A percentile compares a stretch with the other conserved stretches of the same genome.
These are phyloP conservation scores for Oostethus manadensis DNA, from an alignment of 2,113 vertebrate genomes.

Conservation along the genomic window DNA sequence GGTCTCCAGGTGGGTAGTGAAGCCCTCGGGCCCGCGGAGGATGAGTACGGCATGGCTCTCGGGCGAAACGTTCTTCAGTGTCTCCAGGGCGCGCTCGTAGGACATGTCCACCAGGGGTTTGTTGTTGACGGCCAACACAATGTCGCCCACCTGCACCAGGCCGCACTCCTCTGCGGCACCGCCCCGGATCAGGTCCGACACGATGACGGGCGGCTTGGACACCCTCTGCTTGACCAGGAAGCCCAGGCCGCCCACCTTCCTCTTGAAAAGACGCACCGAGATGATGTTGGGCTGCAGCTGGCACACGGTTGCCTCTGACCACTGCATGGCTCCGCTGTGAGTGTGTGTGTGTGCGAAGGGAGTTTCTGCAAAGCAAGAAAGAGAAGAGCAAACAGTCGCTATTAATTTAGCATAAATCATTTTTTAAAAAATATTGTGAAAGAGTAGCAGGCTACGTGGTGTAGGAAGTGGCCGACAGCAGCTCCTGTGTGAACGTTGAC, in stretches of 20 bases:
- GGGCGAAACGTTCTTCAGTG: slow-evolving; percentile 82
- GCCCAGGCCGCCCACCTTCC: slow-evolving; percentile 90
- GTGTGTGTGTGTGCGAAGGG: slow-evolving; percentile 24
- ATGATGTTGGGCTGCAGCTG: slow-evolving; percentile 97
- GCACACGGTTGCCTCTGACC: slow-evolving; percentile 83
- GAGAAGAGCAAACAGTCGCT: slow-evolving; percentile 16
- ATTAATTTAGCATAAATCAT: slow-evolving; percentile 25
- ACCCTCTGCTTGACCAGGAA: slow-evolving; percentile 94
- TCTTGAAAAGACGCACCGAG: slow-evolving; percentile 93
- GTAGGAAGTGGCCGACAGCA: too few species aligned
- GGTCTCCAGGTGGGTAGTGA: slow-evolving; percentile 95
- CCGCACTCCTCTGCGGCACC: slow-evolving; percentile 93
- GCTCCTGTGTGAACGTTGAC: too few species aligned
- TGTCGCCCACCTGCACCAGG: slow-evolving; percentile 94
- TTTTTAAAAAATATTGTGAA: neutral
- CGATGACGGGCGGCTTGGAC: slow-evolving; percentile 89
- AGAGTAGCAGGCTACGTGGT: too few species aligned
- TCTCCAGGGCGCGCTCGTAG: slow-evolving; percentile 87
- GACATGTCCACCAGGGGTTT: slow-evolving; percentile 88
- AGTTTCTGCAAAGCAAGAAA: slow-evolving; percentile 48
- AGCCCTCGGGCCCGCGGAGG: slow-evolving; percentile 91
- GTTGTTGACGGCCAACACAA: slow-evolving; percentile 90
- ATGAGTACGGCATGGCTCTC: slow-evolving; percentile 95
- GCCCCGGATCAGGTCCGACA: slow-evolving; percentile 91
- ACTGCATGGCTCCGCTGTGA: slow-evolving; percentile 79